These are phyloP conservation scores for Anniella stebbinsi DNA, from an alignment of 2,797 vertebrate species.

Conservation along the genomic window DNA sequence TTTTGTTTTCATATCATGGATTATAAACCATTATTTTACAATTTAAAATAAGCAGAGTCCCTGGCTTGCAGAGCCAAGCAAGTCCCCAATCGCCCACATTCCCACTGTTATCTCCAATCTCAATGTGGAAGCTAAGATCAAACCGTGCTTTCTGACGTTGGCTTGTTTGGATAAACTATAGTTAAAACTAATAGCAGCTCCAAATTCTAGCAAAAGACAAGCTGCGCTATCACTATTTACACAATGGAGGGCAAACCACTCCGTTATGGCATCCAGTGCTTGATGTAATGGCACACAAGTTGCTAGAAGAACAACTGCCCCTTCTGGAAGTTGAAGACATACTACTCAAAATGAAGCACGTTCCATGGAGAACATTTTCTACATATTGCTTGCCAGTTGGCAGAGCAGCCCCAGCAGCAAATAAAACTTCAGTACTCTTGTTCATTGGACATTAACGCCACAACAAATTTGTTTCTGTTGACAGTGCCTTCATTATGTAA, in stretches of 20 bases:
- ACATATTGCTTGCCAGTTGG: slow-evolving; percentile 38
- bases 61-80: too few species aligned
- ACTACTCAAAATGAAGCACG: slow-evolving; percentile 10
- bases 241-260: not conserved
- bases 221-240: not conserved
- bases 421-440: slow-evolving; percentile 34
- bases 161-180: not conserved
- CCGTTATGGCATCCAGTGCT: not conserved
- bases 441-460: slow-evolving; percentile 37
- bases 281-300: not conserved
- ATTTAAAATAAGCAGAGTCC: too few species aligned
- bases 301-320: rapidly evolving
- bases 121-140: not conserved
- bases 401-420: slow-evolving; percentile 26
- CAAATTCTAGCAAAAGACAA: too few species aligned
- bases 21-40: not conserved
- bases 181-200: not conserved
- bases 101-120: too few species aligned
- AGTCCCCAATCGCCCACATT: too few species aligned
- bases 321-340: slow-evolving; percentile 33
- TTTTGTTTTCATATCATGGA: not conserved
- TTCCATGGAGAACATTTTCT: not conserved
- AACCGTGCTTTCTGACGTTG: not conserved
- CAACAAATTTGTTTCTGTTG: slow-evolving; percentile 8
- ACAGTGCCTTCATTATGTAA: not conserved